Evolutionary conservation across 2,888 invertebrate genomes (phyloP).

Genomic region (Cyrtodaria siliqua): DNA sequence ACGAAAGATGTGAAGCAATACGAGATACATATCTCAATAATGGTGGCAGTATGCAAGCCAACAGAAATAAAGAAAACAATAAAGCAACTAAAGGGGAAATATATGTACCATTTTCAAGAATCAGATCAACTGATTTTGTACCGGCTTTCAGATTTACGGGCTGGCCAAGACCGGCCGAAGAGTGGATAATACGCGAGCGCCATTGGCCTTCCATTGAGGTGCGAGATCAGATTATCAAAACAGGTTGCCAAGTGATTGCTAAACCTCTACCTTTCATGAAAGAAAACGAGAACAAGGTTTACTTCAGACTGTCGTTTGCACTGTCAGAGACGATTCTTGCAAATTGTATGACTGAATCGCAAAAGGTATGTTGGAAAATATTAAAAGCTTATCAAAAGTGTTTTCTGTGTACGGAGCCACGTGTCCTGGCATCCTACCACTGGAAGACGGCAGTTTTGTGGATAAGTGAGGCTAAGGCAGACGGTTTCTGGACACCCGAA

Average conservation of each 20-base stretch:
- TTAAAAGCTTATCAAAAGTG: constrained; percentile 42
- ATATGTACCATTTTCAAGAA: neutral
- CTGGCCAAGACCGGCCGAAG: constrained; percentile 35
- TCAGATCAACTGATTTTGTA: constrained; percentile 32
- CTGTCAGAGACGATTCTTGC: constrained; percentile 22
- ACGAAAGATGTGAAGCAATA: neutral
- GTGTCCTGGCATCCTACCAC: constrained; percentile 37
- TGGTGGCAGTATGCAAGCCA: too few species aligned
- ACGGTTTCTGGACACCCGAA: constrained; percentile 20
- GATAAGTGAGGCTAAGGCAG: constrained; percentile 21
- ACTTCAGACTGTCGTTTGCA: constrained; percentile 41
- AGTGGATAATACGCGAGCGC: constrained; percentile 29
- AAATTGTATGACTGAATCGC: constrained; percentile 14
- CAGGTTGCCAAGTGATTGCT: constrained; percentile 31
- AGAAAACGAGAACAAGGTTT: constrained; percentile 1
- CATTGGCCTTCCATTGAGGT: constrained; percentile 35
- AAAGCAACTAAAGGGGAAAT: neutral
- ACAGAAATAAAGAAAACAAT: neutral
- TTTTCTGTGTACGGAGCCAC: constrained; percentile 17
- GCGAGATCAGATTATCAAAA: constrained; percentile 8
- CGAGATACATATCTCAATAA: too few species aligned
- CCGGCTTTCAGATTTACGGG: constrained; percentile 24
- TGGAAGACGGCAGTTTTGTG: constrained; percentile 41
- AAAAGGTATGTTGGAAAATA: constrained; percentile 24
- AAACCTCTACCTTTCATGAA: constrained; percentile 14